Percentiles rank a stretch among this genome's conserved stretches.
These are phyloP conservation scores for Lagria hirta DNA, from an alignment of 2,888 invertebrate species.

Conservation along the genomic window DNA sequence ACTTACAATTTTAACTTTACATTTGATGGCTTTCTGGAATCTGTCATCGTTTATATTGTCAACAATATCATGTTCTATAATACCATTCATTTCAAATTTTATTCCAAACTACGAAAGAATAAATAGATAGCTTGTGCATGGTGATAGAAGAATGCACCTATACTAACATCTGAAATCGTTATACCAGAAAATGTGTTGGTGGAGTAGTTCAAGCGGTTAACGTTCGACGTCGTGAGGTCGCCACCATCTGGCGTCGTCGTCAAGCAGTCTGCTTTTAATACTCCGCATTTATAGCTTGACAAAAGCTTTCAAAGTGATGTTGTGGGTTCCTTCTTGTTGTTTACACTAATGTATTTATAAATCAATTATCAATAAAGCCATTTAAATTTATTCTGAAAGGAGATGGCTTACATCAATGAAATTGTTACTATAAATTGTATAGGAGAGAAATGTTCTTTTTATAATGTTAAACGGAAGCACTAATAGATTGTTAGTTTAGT, in stretches of 20 bases:
- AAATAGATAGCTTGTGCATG: slow-evolving; percentile 8
- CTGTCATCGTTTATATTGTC: slow-evolving; percentile 32
- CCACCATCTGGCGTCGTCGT: slow-evolving; percentile 18
- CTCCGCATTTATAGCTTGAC: too few relatives aligned
- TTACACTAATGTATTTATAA: too few relatives aligned
- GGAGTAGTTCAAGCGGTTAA: slow-evolving; percentile 13
- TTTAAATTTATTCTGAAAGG: too few relatives aligned
- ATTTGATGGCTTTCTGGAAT: slow-evolving; percentile 40
- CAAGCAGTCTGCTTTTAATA: slow-evolving; percentile 19
- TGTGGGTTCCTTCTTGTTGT: too few relatives aligned
- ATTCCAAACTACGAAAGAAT: neutral
- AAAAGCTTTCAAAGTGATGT: too few relatives aligned
- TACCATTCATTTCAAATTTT: slow-evolving; percentile 29
- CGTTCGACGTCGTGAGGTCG: slow-evolving; percentile 23
- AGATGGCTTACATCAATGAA: too few relatives aligned
- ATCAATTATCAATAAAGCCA: too few relatives aligned
- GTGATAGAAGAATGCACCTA: slow-evolving; percentile 20
- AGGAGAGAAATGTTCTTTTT: too few relatives aligned
- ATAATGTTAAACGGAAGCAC: too few relatives aligned
- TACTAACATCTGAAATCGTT: slow-evolving; percentile 27
- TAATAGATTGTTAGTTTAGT: too few relatives aligned
- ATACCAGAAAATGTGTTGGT: slow-evolving; percentile 21
- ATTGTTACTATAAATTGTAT: too few relatives aligned
- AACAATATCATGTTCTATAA: slow-evolving; percentile 19
- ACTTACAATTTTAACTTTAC: slow-evolving; percentile 46